phyloP scores from a whole-genome alignment of 2,888 invertebrate species.

The Xylophagus ater region DNA sequence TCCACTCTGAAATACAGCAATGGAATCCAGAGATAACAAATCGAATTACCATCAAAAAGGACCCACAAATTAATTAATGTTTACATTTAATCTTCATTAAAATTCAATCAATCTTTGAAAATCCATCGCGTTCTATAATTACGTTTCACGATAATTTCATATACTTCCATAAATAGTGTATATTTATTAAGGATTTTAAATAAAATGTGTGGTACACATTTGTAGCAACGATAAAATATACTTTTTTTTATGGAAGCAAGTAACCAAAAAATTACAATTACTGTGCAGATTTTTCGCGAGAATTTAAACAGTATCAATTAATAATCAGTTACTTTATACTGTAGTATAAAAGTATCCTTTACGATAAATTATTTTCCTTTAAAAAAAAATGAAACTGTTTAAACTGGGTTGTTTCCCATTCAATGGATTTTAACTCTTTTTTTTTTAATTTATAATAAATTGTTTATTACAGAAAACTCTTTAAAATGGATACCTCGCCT shows the following conservation, averaged over 20 bases:
- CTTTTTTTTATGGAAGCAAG: background rate
- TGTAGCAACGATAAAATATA: background rate
- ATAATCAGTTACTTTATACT: too few species aligned
- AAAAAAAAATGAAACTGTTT: too few species aligned
- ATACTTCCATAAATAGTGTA: background rate
- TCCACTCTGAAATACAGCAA: too few species aligned
- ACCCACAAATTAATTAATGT: conserved; percentile 17
- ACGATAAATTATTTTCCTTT: too few species aligned
- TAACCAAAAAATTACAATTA: conserved; percentile 4
- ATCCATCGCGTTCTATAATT: conserved; percentile 5
- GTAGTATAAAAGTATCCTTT: too few species aligned
- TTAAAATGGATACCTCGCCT: too few species aligned
- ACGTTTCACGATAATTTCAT: background rate
- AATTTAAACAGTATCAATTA: conserved; percentile 7
- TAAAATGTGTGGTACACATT: background rate
- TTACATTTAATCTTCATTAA: conserved; percentile 15
- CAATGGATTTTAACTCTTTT: too few species aligned
- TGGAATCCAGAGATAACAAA: too few species aligned
- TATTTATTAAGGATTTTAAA: background rate
- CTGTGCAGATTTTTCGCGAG: conserved; percentile 6
- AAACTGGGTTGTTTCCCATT: too few species aligned
- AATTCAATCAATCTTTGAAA: conserved; percentile 15
- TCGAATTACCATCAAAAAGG: conserved; percentile 15
- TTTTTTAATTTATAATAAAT: too few species aligned
- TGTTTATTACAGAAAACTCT: too few species aligned